Evolutionary conservation across 2,888 invertebrate genomes (phyloP).

Genomic region (Agrypnus murinus): DNA sequence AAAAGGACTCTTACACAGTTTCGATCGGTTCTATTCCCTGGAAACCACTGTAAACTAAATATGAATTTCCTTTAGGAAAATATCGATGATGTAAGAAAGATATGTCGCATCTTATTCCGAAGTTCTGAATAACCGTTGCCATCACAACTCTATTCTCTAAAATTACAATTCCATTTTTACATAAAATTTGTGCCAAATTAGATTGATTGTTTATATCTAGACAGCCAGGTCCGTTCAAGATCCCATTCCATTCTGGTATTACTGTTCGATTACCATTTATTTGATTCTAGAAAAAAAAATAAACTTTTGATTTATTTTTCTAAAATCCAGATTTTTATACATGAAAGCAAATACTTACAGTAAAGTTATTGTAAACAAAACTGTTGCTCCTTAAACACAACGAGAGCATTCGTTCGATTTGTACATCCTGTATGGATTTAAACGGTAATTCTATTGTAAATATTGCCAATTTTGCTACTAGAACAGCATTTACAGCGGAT

Average conservation of each 20-base stretch:
- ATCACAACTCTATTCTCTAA: slow-evolving; percentile 69
- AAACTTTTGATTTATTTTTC: background rate
- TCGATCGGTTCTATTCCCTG: slow-evolving; percentile 46
- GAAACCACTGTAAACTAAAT: slow-evolving; percentile 33
- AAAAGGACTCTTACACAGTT: slow-evolving; percentile 47
- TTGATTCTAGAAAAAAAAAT: background rate
- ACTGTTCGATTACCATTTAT: slow-evolving; percentile 50
- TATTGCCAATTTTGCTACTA: slow-evolving; percentile 70
- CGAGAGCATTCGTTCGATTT: slow-evolving; percentile 63
- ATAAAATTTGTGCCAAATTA: slow-evolving; percentile 65
- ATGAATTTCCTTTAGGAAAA: slow-evolving; percentile 60
- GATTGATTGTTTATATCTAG: slow-evolving; percentile 64
- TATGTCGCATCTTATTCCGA: slow-evolving; percentile 60
- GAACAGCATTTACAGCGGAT: slow-evolving; percentile 65
- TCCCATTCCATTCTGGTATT: slow-evolving; percentile 61
- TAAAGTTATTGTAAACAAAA: slow-evolving; percentile 67
- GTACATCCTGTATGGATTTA: slow-evolving; percentile 67
- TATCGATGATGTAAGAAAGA: slow-evolving; percentile 57
- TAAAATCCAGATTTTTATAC: slow-evolving; percentile 3
- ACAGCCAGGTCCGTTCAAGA: slow-evolving; percentile 68
- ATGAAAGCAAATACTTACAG: slow-evolving; percentile 54
- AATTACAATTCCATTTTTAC: slow-evolving; percentile 65
- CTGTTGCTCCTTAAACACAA: slow-evolving; percentile 70
- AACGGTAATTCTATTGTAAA: slow-evolving; percentile 66
- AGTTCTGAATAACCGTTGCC: slow-evolving; percentile 58